phyloP scores from a whole-genome alignment of 2,888 invertebrate genomes.

The Coleophora flavipennella region DNA sequence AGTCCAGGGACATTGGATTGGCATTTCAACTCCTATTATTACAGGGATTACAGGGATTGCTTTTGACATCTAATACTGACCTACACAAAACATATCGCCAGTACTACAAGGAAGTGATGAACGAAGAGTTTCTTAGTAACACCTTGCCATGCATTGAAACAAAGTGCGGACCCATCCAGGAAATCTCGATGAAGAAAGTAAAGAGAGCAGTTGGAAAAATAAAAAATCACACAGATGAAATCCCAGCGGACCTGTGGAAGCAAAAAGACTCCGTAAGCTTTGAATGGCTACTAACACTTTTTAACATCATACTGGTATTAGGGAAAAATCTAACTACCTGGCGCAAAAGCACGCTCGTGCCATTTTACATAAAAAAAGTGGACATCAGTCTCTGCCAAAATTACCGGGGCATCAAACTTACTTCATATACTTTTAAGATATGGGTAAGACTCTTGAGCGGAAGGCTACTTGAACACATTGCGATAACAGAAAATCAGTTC shows the following conservation, averaged over 20 bases:
- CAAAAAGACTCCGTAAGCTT: not conserved
- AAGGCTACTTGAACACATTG: not conserved
- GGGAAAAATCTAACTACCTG: not conserved
- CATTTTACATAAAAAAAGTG: not conserved
- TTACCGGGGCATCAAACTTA: not conserved
- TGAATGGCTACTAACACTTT: not conserved
- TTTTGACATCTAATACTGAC: not conserved
- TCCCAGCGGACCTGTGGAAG: not conserved
- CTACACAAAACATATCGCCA: not conserved
- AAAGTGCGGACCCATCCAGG: not conserved
- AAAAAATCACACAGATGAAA: not conserved
- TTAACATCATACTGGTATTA: not conserved
- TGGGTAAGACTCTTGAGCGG: not conserved
- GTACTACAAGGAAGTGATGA: not conserved
- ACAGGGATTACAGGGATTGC: not conserved
- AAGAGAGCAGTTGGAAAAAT: not conserved
- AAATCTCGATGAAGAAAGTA: not conserved
- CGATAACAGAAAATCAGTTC: not conserved
- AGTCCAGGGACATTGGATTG: no score
- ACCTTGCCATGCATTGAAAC: not conserved
- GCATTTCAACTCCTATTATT: no score
- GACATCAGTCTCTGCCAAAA: not conserved
- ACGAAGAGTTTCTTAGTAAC: not conserved
- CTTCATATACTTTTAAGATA: not conserved
- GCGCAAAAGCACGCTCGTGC: not conserved